Percentiles rank a stretch among this genome's conserved stretches.
These are phyloP conservation scores for Zingel zingel DNA, from an alignment of 2,113 vertebrate genomes.

Conservation along the genomic window DNA sequence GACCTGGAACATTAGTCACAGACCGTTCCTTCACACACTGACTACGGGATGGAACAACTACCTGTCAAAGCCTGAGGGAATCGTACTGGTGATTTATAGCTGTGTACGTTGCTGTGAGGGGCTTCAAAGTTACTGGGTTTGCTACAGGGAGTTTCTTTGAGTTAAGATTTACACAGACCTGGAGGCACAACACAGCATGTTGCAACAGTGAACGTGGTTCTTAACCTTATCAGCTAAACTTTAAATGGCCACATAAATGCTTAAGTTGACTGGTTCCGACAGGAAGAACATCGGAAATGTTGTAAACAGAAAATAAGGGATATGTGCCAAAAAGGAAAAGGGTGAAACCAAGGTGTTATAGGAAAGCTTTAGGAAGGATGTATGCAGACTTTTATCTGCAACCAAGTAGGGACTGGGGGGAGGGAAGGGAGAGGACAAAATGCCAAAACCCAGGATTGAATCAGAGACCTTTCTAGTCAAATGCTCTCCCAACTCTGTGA, in stretches of 20 bases:
- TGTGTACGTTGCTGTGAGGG: background rate
- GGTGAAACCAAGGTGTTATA: background rate
- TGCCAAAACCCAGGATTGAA: conserved; percentile 68
- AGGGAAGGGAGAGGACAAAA: conserved; percentile 29
- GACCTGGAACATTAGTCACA: conserved; percentile 62
- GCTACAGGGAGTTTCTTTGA: conserved; percentile 24
- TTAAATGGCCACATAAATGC: conserved; percentile 5
- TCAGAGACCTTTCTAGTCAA: conserved; percentile 70
- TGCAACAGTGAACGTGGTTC: background rate
- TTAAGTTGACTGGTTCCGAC: background rate
- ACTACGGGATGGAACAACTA: conserved; percentile 49
- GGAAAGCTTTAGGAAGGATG: background rate
- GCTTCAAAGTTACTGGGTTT: conserved; percentile 59
- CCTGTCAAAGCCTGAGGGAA: conserved; percentile 56
- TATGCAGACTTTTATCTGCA: too few relatives aligned
- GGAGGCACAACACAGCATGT: background rate
- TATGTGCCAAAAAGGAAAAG: background rate
- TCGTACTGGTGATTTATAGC: conserved; percentile 52
- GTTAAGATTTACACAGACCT: conserved; percentile 27
- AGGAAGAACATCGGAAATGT: background rate
- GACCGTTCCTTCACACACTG: conserved; percentile 35
- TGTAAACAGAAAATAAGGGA: background rate
- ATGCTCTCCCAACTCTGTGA: conserved; percentile 70
- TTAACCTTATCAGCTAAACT: background rate
- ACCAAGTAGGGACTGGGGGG: rapidly evolving